Evolutionary conservation across 2,797 vertebrate genomes (phyloP).

Genomic region (Paedocypris micromegethes): DNA sequence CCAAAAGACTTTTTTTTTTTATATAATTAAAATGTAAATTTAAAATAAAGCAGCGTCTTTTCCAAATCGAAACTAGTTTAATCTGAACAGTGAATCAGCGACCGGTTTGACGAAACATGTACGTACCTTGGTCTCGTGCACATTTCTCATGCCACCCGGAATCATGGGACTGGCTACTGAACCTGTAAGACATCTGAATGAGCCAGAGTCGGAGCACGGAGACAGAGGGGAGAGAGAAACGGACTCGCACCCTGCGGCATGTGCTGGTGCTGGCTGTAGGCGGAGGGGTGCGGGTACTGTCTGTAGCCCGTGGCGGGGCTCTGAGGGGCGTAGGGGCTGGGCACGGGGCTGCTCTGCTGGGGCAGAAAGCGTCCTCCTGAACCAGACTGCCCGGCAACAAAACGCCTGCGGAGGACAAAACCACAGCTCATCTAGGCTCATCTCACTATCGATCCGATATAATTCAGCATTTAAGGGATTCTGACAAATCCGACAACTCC

Average conservation of each 20-base stretch:
- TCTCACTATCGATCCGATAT: too few species aligned
- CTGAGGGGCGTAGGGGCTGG: conserved; percentile 95
- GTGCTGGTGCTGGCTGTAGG: conserved; percentile 90
- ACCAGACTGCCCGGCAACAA: conserved; percentile 84
- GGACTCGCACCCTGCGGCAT: conserved; percentile 81
- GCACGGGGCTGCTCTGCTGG: conserved; percentile 93
- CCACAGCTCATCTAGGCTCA: too few species aligned
- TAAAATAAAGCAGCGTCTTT: too few species aligned
- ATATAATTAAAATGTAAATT: too few species aligned
- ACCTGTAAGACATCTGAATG: conserved; percentile 59
- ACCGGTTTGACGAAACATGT: background rate
- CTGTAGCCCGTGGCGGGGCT: conserved; percentile 89
- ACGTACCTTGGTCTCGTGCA: conserved; percentile 87
- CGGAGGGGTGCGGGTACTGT: conserved; percentile 89
- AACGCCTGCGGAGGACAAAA: conserved; percentile 66
- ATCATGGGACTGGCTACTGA: conserved; percentile 94
- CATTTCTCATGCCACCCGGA: conserved; percentile 86
- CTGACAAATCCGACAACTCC: too few species aligned
- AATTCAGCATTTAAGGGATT: too few species aligned
- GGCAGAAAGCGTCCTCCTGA: conserved; percentile 90
- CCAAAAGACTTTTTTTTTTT: too few species aligned
- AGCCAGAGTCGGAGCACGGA: background rate
- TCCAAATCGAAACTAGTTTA: too few species aligned
- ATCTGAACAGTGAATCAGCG: background rate
- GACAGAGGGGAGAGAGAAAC: too few species aligned